phyloP scores from a whole-genome alignment of 1,140 invertebrate genomes.

The Drosophila bocqueti region DNA sequence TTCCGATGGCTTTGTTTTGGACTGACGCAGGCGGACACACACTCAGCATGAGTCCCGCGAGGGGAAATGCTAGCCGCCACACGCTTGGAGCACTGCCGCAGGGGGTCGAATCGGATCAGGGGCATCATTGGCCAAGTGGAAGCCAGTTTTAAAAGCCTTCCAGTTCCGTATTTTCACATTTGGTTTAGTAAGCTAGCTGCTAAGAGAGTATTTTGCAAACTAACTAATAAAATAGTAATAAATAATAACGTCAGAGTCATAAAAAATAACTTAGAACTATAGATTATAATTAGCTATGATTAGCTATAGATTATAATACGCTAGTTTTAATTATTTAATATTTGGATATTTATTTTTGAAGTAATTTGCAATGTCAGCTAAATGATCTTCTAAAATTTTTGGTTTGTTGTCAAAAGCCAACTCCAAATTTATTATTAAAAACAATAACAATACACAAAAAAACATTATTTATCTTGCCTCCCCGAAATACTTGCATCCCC shows the following conservation, averaged over 20 bases:
- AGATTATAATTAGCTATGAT: too few relatives aligned
- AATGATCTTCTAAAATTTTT: too few relatives aligned
- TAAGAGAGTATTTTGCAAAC: not conserved
- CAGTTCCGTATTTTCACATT: not conserved
- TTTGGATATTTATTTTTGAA: not conserved
- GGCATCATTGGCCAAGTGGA: not conserved
- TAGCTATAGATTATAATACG: too few relatives aligned
- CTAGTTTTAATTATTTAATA: not conserved
- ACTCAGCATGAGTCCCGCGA: not conserved
- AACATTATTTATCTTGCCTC: not conserved
- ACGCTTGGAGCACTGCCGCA: conserved; percentile 13
- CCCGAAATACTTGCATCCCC: not conserved
- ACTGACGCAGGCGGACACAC: conserved; percentile 28
- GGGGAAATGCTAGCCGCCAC: conserved; percentile 11
- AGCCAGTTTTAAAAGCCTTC: not conserved
- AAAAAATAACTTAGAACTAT: too few relatives aligned
- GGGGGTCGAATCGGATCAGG: not conserved
- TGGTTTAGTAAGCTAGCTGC: not conserved
- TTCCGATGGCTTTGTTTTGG: conserved; percentile 36
- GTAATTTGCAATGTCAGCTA: not conserved
- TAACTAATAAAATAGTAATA: not conserved
- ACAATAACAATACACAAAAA: not conserved
- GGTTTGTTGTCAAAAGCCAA: not conserved
- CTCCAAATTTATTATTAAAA: not conserved
- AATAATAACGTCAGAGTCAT: too few relatives aligned